These are phyloP conservation scores for Boulengeromyrus knoepffleri DNA, from an alignment of 2,113 vertebrate species.

Conservation along the genomic window DNA sequence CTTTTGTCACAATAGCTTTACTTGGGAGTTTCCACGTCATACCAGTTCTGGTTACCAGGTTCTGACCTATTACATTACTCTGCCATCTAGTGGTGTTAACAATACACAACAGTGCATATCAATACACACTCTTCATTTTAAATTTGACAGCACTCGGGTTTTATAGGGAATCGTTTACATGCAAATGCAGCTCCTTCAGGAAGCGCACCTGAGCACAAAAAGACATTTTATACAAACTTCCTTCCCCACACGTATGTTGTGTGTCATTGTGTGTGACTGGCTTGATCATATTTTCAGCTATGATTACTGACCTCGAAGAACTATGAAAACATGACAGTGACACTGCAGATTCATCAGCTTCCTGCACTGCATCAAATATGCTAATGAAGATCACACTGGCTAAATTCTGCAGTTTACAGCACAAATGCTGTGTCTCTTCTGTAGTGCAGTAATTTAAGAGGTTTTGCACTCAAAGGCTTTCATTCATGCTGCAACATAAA, in stretches of 20 bases:
- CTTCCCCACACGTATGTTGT: neutral
- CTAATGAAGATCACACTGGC: neutral
- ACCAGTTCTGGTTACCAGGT: neutral
- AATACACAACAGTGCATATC: neutral
- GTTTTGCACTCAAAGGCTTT: neutral
- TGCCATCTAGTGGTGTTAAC: neutral
- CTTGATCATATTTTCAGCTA: neutral
- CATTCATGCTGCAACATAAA: neutral
- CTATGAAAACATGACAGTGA: neutral
- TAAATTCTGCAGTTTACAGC: neutral
- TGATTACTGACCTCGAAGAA: neutral
- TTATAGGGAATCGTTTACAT: neutral
- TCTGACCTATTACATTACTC: neutral
- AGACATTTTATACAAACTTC: neutral
- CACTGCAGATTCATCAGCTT: neutral
- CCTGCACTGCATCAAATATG: neutral
- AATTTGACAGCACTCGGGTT: neutral
- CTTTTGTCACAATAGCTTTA: neutral
- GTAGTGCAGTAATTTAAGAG: neutral
- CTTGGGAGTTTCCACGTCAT: neutral
- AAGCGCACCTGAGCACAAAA: neutral
- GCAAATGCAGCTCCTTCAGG: slow-evolving; percentile 2
- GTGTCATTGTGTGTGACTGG: neutral
- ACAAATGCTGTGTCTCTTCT: neutral
- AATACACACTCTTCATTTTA: neutral